Percentiles rank a stretch among this genome's conserved stretches.
phyloP scores from a whole-genome alignment of 2,888 invertebrate genomes.

The Noctua janthina region DNA sequence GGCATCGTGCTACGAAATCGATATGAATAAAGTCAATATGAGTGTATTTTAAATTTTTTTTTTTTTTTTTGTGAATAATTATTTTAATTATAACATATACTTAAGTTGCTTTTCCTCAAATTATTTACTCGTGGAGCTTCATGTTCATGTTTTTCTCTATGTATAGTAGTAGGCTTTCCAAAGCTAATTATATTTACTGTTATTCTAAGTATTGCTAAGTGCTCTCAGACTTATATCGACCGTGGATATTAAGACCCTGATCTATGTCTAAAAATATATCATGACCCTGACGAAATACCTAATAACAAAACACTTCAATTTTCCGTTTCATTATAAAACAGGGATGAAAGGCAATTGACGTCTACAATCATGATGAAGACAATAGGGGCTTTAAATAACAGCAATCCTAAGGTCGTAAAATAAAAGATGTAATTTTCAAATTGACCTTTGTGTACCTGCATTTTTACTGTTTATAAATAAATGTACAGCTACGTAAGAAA shows the following conservation, averaged over 20 bases:
- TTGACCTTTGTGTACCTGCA: neutral
- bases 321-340: neutral
- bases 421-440: neutral
- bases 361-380: neutral
- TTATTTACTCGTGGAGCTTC: neutral
- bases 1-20: no score
- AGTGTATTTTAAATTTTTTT: neutral
- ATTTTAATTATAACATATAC: neutral
- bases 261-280: neutral
- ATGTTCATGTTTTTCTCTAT: neutral
- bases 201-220: neutral
- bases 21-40: neutral
- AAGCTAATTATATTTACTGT: neutral
- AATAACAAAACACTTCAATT: neutral
- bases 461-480: neutral
- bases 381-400: slow-evolving; percentile 8
- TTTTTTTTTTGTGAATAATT: neutral
- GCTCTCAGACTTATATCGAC: neutral
- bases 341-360: neutral
- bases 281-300: neutral
- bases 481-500: neutral
- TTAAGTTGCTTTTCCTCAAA: neutral
- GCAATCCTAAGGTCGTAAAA: neutral
- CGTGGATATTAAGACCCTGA: neutral
- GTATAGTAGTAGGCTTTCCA: neutral